Evolutionary conservation across 2,888 invertebrate genomes (phyloP).

Genomic region (Caenorhabditis doughertyi): DNA sequence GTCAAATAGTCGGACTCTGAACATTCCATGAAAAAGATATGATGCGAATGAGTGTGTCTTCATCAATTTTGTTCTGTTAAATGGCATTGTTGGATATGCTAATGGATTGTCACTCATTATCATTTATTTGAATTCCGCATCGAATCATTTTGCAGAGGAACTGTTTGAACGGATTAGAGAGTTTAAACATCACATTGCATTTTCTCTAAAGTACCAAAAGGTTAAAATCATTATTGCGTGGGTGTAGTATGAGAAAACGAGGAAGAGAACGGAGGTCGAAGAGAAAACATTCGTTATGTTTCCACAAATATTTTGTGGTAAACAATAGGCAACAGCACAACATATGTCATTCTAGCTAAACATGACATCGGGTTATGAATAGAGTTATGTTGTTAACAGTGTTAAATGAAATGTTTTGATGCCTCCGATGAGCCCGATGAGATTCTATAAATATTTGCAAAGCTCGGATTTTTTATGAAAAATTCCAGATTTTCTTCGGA

Average conservation of each 20-base stretch:
- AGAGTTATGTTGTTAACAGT: no score
- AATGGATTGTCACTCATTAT: slow-evolving; percentile 30
- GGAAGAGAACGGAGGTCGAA: no score
- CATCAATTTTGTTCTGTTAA: slow-evolving; percentile 7
- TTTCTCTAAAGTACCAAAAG: not conserved
- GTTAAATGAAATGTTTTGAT: no score
- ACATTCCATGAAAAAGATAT: slow-evolving; percentile 49
- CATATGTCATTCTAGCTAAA: no score
- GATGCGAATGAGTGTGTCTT: not conserved
- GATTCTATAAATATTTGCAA: no score
- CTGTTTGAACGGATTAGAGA: not conserved
- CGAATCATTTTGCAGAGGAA: slow-evolving; percentile 1
- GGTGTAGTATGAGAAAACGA: not conserved
- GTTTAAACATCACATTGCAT: not conserved
- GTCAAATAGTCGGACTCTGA: slow-evolving; percentile 23
- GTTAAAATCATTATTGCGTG: not conserved
- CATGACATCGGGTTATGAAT: no score
- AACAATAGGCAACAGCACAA: no score
- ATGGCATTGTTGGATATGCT: slow-evolving; percentile 32
- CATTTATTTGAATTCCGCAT: slow-evolving; percentile 25
- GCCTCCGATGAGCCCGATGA: no score
- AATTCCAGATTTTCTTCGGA: no score
- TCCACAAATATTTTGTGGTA: no score
- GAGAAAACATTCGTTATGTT: no score
- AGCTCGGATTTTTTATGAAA: no score